phyloP scores from a whole-genome alignment of 2,113 vertebrate species.

The Cryptomyrus ogoouensis region DNA sequence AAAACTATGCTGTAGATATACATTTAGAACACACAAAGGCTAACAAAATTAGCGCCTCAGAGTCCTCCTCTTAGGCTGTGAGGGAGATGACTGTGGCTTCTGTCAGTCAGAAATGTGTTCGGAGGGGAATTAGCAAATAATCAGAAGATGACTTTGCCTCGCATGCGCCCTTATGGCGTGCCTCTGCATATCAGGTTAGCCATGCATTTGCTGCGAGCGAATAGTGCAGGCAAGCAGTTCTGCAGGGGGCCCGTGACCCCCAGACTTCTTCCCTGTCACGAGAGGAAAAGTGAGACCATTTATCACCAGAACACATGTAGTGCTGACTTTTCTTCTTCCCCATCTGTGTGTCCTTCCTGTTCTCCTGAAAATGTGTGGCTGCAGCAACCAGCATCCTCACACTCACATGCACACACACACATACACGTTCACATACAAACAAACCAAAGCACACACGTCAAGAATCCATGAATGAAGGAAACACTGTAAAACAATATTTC shows the following conservation, averaged over 20 bases:
- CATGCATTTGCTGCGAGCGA: slow-evolving; percentile 64
- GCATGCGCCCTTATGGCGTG: background rate
- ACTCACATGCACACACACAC: background rate
- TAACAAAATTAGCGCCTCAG: background rate
- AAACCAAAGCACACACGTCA: background rate
- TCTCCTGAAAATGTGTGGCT: background rate
- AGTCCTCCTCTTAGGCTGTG: background rate
- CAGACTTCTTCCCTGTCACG: slow-evolving; percentile 60
- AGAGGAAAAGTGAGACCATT: slow-evolving; percentile 68
- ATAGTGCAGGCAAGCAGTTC: slow-evolving; percentile 63
- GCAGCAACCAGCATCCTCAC: background rate
- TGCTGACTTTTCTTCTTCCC: slow-evolving; percentile 63
- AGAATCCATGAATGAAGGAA: background rate
- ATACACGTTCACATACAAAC: background rate
- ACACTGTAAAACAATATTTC: background rate
- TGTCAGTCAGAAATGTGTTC: background rate
- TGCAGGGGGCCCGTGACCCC: slow-evolving; percentile 51
- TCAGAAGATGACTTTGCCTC: background rate
- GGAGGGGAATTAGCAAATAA: background rate
- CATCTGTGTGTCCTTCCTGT: slow-evolving; percentile 41
- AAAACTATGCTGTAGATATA: background rate
- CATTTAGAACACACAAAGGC: background rate
- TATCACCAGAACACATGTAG: slow-evolving; percentile 51
- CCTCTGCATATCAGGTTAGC: slow-evolving; percentile 59
- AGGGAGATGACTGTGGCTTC: background rate